phyloP scores from a whole-genome alignment of 2,113 vertebrate genomes.

The Penelope pileata region DNA sequence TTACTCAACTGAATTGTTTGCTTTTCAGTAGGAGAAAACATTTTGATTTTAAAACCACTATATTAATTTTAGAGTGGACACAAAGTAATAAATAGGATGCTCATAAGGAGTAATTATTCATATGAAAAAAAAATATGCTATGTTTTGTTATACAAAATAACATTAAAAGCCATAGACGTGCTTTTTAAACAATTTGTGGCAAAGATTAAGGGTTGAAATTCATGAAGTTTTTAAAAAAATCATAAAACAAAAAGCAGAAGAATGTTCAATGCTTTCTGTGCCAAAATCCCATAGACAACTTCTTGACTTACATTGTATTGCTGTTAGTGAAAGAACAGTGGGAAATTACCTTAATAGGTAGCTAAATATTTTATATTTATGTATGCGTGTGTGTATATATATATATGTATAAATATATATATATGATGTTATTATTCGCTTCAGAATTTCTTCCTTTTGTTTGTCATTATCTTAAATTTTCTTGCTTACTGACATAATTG shows the following conservation, averaged over 20 bases:
- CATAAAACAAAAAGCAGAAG: not conserved
- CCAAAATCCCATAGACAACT: not conserved
- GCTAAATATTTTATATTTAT: not conserved
- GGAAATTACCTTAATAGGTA: constrained; percentile 16
- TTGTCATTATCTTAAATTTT: constrained; percentile 52
- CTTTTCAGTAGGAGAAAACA: not conserved
- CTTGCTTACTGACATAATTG: constrained; percentile 56
- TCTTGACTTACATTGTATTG: not conserved
- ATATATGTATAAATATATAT: not conserved
- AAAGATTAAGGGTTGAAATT: not conserved
- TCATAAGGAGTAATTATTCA: not conserved
- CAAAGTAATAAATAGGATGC: not conserved
- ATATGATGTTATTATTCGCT: constrained; percentile 34
- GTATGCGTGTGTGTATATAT: not conserved
- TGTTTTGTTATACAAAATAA: not conserved
- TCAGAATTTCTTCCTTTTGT: constrained; percentile 55
- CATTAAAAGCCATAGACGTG: not conserved
- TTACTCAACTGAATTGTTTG: not conserved
- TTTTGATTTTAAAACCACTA: not conserved
- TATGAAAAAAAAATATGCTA: not conserved
- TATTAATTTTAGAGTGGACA: not conserved
- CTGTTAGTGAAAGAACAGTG: constrained; percentile 32
- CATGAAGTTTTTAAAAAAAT: not conserved
- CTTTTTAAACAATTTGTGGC: not conserved
- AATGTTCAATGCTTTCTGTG: not conserved